Base-by-base conservation (phyloP, 2,797 vertebrate species). In the Darevskia mixta region DNA sequence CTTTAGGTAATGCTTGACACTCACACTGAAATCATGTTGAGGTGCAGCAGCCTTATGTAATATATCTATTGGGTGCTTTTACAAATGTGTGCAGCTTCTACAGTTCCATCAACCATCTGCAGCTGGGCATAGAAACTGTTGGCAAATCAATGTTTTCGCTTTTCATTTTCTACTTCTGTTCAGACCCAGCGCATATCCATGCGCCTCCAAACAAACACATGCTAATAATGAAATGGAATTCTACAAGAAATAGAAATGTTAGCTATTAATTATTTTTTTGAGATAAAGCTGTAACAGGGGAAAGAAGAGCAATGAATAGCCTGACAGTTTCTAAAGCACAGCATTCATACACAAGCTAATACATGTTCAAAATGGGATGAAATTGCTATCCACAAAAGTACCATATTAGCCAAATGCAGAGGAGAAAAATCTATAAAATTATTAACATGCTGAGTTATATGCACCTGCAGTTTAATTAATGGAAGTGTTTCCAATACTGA, bases 351-450 rank as follows among this genome's bases (percentile, higher is more conserved):
- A 73, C 72, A 94, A 87, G 8, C 0, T 49, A 84, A 93, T 61
- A 83, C 79, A 87, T 55, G 92, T 90, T 88, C 75, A 88, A 90
- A 91, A 90, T 77, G 82, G 1, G 61, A 10, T 91, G 91, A 90
- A 80, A 81, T 89, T 58, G 29, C 35, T 83, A 66, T 61, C 83
- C 43, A 89, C 93, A 93, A 91, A 91, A 94, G 95, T 89, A 85
- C 82, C 55, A 79, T 75, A 93, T 94, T 95, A 76, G 94, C 83
- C 69, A 94, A n/a, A 61, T 80, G 13, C 78, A 91, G 11, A 75
- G 49, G 25, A 84, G 0, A 38, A 92, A 95, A 95, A 95, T 93
- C 88, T 90, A 72, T 90, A 91, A 91, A 86, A 94, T 88, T 85
- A 86, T 89, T 83, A 89, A 87, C 86, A 91, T 88, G 88, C 86